phyloP scores from a whole-genome alignment of 2,888 invertebrate species.

The Tipula lateralis region DNA sequence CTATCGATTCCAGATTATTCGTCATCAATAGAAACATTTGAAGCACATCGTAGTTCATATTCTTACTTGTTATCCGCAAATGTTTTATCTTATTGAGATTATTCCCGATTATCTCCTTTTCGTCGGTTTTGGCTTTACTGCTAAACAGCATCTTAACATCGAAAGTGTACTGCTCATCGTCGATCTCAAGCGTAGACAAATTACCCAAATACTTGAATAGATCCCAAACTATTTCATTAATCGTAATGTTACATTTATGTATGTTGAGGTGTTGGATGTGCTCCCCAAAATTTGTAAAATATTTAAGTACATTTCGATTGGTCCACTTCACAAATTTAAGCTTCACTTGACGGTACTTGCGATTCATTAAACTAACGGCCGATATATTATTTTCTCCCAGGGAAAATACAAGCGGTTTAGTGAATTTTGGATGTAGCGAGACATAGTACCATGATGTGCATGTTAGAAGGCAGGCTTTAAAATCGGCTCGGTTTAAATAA shows the following conservation, averaged over 20 bases:
- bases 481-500: background rate
- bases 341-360: background rate
- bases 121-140: background rate
- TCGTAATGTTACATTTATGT: background rate
- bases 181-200: background rate
- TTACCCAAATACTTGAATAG: background rate
- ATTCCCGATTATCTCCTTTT: background rate
- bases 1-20: background rate
- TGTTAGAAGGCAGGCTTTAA: background rate
- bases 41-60: background rate
- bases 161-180: background rate
- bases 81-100: background rate
- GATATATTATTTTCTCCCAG: background rate
- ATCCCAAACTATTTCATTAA: background rate
- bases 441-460: background rate
- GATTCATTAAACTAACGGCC: background rate
- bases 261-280: background rate
- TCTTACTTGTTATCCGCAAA: background rate
- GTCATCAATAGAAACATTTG: background rate
- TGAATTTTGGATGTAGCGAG: background rate
- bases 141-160: background rate
- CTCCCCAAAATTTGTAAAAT: background rate
- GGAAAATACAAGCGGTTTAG: background rate
- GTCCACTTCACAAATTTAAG: background rate
- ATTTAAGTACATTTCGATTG: background rate